Conservation (phyloP, 2,797 vertebrate genomes). For the Sebastes umbrosus region DNA sequence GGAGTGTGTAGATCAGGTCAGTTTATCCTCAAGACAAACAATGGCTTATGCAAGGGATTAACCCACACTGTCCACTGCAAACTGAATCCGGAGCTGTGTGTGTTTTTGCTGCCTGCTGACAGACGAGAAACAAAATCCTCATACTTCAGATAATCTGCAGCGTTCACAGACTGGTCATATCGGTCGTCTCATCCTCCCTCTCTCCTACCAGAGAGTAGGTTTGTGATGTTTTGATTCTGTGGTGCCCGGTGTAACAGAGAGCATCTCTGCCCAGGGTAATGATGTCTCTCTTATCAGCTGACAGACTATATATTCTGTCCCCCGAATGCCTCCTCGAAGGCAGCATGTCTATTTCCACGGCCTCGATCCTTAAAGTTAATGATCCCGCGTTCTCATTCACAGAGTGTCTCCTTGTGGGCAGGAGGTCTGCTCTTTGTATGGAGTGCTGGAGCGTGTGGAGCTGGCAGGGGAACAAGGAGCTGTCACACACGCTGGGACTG, state of each 20-base stretch:
- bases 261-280: slow-evolving; percentile 18
- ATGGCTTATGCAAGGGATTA: slow-evolving; percentile 12
- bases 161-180: slow-evolving; percentile 65
- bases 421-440: slow-evolving; percentile 12
- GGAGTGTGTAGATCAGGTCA: slow-evolving; percentile 2
- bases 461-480: slow-evolving; percentile 55
- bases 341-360: slow-evolving; percentile 50
- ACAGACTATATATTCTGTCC: slow-evolving; percentile 42
- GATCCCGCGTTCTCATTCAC: slow-evolving; percentile 29
- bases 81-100: not conserved
- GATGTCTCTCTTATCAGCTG: slow-evolving; percentile 43
- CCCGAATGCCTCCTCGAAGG: slow-evolving; percentile 68
- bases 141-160: slow-evolving; percentile 4
- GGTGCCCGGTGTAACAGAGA: slow-evolving; percentile 25
- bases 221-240: slow-evolving; percentile 27
- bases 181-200: slow-evolving; percentile 32
- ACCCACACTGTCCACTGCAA: slow-evolving; percentile 8
- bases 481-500: slow-evolving; percentile 62
- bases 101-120: slow-evolving; percentile 11
- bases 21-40: slow-evolving; percentile 46
- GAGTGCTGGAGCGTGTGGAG: slow-evolving; percentile 53
- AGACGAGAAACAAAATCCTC: slow-evolving; percentile 3
- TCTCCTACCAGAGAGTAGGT: slow-evolving; percentile 15
- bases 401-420: slow-evolving; percentile 63
- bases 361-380: slow-evolving; percentile 37